These are phyloP conservation scores for Parnassius smintheus DNA, from an alignment of 2,888 invertebrate genomes.

Conservation along the genomic window DNA sequence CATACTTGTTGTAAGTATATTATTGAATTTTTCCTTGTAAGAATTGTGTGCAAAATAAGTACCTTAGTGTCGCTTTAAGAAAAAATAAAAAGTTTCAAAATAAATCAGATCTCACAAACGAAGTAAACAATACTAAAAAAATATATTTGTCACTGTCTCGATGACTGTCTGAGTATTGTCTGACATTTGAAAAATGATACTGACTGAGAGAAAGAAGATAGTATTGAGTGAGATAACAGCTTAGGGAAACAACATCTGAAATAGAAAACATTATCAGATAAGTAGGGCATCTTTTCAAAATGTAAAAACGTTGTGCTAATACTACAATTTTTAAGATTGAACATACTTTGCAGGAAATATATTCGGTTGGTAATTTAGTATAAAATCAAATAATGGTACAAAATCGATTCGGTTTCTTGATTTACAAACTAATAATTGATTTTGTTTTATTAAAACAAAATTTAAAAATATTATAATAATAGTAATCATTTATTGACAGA, in stretches of 20 bases:
- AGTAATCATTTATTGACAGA: no score
- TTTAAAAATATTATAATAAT: no score
- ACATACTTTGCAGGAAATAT: no score
- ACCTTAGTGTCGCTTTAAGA: neutral
- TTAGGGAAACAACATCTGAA: conserved; percentile 21
- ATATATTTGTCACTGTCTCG: conserved; percentile 25
- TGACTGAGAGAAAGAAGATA: conserved; percentile 13
- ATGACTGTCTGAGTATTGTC: conserved; percentile 9
- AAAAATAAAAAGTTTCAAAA: neutral
- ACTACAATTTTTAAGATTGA: no score
- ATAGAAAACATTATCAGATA: conserved; percentile 12
- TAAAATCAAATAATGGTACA: no score
- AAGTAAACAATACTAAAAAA: neutral
- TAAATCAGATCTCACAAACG: neutral
- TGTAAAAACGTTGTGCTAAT: neutral
- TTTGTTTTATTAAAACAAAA: no score
- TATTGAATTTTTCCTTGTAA: no score
- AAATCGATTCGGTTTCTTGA: no score
- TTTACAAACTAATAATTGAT: no score
- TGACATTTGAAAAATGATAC: conserved; percentile 21
- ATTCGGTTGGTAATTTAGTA: no score
- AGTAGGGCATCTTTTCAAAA: conserved; percentile 5
- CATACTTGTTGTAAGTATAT: no score
- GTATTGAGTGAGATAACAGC: conserved; percentile 24
- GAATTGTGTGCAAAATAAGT: no score